These are phyloP conservation scores for Agapostemon virescens DNA, from an alignment of 2,888 invertebrate genomes.

Conservation along the genomic window DNA sequence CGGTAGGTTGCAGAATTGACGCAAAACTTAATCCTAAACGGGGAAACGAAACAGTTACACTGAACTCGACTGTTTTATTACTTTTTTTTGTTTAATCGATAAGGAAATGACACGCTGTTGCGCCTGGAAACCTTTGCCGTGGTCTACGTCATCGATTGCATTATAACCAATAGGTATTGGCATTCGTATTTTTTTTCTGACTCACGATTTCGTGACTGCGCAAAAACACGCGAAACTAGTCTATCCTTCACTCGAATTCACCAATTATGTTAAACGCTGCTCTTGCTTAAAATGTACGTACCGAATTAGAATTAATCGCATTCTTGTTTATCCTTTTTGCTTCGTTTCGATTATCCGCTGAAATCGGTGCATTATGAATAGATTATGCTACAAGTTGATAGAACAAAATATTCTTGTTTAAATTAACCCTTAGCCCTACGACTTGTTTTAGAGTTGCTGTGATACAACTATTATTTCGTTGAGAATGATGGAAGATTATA, in stretches of 20 bases:
- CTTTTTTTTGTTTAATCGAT: neutral
- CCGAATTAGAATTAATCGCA: conserved; percentile 23
- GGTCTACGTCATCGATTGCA: conserved; percentile 31
- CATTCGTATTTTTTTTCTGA: conserved; percentile 19
- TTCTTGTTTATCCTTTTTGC: too few relatives aligned
- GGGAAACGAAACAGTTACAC: neutral
- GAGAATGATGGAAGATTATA: too few relatives aligned
- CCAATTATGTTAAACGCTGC: conserved; percentile 24
- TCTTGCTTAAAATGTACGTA: conserved; percentile 33
- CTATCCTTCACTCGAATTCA: neutral
- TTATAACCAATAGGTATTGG: conserved; percentile 6
- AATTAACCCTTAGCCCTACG: too few relatives aligned
- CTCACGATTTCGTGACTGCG: neutral
- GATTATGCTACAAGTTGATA: too few relatives aligned
- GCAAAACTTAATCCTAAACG: neutral
- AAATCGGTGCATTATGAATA: too few relatives aligned
- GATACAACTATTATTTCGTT: too few relatives aligned
- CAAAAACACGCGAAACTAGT: neutral
- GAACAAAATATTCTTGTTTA: too few relatives aligned
- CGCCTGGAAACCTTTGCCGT: conserved; percentile 21
- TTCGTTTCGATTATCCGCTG: too few relatives aligned
- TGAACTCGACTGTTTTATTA: neutral
- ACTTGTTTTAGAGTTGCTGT: too few relatives aligned
- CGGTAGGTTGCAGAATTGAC: neutral
- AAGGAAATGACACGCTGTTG: conserved; percentile 28